A percentile compares a stretch with the other conserved stretches of the same genome.
Evolutionary conservation across 35 echinoderm and acorn worm species (phyloP).

Genomic region (Eucidaris tribuloides): DNA sequence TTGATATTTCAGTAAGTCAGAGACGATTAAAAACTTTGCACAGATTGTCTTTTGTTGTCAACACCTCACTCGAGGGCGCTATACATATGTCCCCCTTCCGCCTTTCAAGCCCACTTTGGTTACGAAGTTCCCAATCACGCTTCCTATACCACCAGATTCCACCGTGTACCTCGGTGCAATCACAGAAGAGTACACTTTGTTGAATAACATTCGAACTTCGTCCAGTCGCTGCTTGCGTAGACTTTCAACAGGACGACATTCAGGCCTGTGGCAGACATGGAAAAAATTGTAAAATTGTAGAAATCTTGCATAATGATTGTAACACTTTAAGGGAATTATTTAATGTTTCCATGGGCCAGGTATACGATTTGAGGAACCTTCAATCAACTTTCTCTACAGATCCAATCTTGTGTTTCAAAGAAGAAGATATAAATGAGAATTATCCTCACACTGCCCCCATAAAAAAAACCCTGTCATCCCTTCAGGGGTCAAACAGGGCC

Average conservation of each 20-base stretch:
- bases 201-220: conserved; percentile 43
- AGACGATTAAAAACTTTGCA: too few relatives aligned
- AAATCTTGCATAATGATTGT: background rate
- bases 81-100: conserved; percentile 38
- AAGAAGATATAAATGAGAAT: too few relatives aligned
- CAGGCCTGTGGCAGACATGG: background rate
- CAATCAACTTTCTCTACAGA: too few relatives aligned
- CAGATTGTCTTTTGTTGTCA: too few relatives aligned
- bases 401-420: too few relatives aligned
- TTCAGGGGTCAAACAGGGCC: too few relatives aligned
- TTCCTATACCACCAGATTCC: conserved; percentile 33
- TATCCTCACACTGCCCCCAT: too few relatives aligned
- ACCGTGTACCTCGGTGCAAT: conserved; percentile 38
- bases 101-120: conserved; percentile 53
- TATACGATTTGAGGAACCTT: too few relatives aligned
- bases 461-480: too few relatives aligned
- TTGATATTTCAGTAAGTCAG: too few relatives aligned
- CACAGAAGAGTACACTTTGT: conserved; percentile 49
- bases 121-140: conserved; percentile 41
- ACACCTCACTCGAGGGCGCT: conserved; percentile 7
- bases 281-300: background rate
- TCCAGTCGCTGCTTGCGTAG: conserved; percentile 46
- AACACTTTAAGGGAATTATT: too few relatives aligned
- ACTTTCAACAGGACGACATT: conserved; percentile 31
- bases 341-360: too few relatives aligned